These are phyloP conservation scores for Agelastica alni DNA, from an alignment of 2,888 invertebrate genomes.

Conservation along the genomic window DNA sequence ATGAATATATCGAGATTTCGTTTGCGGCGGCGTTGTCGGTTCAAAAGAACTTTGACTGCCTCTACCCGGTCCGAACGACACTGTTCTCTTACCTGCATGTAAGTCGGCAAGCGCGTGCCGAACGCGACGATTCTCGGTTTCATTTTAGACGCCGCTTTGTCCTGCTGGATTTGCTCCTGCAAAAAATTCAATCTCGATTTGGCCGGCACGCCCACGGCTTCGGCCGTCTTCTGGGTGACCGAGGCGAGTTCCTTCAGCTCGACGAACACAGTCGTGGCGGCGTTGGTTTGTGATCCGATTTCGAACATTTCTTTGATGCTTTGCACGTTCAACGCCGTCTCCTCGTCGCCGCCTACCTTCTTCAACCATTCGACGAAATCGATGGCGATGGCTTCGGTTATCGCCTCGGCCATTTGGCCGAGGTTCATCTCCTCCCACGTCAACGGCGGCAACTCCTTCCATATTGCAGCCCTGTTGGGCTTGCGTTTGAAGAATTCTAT, in stretches of 20 bases:
- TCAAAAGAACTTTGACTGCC: too few species aligned
- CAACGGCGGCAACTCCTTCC: constrained; percentile 50
- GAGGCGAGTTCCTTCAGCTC: constrained; percentile 64
- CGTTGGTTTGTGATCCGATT: constrained; percentile 64
- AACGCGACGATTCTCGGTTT: constrained; percentile 31
- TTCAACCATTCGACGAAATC: constrained; percentile 54
- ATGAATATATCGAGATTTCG: too few species aligned
- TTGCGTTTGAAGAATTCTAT: constrained; percentile 49
- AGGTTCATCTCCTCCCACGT: constrained; percentile 45
- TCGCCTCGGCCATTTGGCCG: constrained; percentile 50
- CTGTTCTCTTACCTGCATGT: constrained; percentile 35
- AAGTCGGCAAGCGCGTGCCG: constrained; percentile 33
- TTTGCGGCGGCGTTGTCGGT: too few species aligned
- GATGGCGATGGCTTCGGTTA: constrained; percentile 50
- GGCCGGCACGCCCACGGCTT: constrained; percentile 57
- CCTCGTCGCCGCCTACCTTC: constrained; percentile 43
- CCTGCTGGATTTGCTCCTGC: constrained; percentile 33
- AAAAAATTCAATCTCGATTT: constrained; percentile 42
- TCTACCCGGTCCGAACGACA: too few species aligned
- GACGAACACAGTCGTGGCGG: constrained; percentile 61
- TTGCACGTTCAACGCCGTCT: constrained; percentile 44
- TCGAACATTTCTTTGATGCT: constrained; percentile 55
- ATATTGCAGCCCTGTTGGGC: constrained; percentile 50
- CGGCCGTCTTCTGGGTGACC: constrained; percentile 62
- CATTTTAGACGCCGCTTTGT: constrained; percentile 30